Evolutionary conservation across 1,140 invertebrate genomes (phyloP).

Genomic region (Anadara kagoshimensis): DNA sequence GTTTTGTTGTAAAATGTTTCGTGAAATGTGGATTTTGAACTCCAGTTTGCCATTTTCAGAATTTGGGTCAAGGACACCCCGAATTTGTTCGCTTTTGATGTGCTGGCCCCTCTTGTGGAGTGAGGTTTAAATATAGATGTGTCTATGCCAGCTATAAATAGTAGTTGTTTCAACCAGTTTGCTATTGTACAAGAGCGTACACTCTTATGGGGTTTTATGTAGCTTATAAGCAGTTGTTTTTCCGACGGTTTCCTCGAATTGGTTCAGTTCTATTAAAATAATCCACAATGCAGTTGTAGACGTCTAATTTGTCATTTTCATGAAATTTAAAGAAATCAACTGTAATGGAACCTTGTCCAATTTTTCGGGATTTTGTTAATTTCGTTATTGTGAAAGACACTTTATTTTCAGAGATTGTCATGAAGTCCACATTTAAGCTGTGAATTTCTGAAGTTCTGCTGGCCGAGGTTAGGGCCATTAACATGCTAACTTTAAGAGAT

Average conservation of each 20-base stretch:
- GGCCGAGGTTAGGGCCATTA: not conserved
- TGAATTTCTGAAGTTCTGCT: not conserved
- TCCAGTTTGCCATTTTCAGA: conserved; percentile 25
- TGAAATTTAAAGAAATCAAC: not conserved
- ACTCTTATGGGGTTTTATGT: conserved; percentile 21
- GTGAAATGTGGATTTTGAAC: too few species aligned
- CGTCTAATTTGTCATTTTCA: conserved; percentile 7
- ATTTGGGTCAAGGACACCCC: conserved; percentile 26
- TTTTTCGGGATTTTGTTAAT: conserved; percentile 13
- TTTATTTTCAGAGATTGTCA: conserved; percentile 1
- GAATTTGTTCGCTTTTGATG: conserved; percentile 23
- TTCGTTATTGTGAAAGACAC: conserved; percentile 12
- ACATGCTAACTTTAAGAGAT: not conserved
- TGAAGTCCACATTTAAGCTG: not conserved
- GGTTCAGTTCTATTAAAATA: conserved; percentile 12
- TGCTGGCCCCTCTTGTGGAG: conserved; percentile 27
- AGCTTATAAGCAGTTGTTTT: conserved; percentile 14
- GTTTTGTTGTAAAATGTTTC: too few species aligned
- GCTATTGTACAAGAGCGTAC: conserved; percentile 22
- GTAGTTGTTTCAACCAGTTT: conserved; percentile 17
- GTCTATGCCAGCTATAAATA: conserved; percentile 9
- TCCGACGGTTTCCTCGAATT: not conserved
- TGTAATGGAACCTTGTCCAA: not conserved
- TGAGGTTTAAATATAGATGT: conserved; percentile 16
- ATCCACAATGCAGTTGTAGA: conserved; percentile 3